Evolutionary conservation across 2,888 invertebrate genomes (phyloP).

Genomic region (Limnephilus rhombicus): DNA sequence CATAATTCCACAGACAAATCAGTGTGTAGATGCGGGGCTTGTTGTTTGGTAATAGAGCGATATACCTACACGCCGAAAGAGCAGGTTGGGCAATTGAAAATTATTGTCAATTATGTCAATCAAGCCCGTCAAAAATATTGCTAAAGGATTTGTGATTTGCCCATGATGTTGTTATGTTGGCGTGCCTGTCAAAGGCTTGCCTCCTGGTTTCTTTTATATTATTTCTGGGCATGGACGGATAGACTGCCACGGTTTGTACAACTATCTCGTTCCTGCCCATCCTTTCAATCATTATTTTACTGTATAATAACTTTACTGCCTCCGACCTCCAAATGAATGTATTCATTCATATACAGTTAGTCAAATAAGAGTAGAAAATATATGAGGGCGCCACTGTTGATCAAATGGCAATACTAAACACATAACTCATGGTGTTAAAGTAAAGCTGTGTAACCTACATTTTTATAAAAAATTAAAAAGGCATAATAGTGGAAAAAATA

Average conservation of each 20-base stretch:
- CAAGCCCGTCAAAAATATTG: not conserved
- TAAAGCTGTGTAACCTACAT: no score
- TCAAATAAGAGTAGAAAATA: no score
- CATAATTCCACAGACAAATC: constrained; percentile 18
- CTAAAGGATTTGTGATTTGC: not conserved
- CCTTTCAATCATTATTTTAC: not conserved
- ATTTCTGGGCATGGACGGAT: not conserved
- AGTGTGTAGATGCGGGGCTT: constrained; percentile 5
- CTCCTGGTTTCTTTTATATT: not conserved
- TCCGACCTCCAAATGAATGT: no score
- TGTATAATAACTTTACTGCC: not conserved
- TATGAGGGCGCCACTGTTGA: no score
- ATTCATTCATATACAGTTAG: no score
- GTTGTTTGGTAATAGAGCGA: not conserved
- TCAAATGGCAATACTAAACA: no score
- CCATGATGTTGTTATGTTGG: not conserved
- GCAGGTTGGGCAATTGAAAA: not conserved
- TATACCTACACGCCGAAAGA: not conserved
- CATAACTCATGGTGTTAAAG: no score
- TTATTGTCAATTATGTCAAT: not conserved
- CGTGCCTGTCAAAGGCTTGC: not conserved
- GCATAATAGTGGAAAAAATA: no score
- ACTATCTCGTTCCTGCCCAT: not conserved
- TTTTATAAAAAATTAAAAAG: no score
- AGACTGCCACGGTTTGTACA: not conserved